Conservation (phyloP, 2,797 vertebrate species). For the Epinephelus coioides region DNA sequence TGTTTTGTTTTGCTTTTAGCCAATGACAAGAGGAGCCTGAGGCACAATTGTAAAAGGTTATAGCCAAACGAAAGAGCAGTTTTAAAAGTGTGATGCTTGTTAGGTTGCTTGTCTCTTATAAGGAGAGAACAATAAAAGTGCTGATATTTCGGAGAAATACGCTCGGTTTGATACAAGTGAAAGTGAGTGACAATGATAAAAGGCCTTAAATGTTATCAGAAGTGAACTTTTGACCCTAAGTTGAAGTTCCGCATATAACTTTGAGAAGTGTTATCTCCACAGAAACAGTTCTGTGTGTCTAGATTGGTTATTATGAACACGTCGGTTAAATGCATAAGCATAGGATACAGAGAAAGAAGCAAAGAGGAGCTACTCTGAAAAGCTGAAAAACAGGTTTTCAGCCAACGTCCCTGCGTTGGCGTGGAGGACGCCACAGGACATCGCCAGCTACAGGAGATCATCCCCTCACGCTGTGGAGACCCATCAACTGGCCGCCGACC, state of each 20-base stretch:
- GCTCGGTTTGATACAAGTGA: not conserved
- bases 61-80: conserved; percentile 24
- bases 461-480: too few relatives aligned
- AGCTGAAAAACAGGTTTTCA: too few relatives aligned
- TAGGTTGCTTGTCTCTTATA: conserved; percentile 24
- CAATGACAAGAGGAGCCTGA: conserved; percentile 49
- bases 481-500: too few relatives aligned
- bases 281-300: not conserved
- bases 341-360: not conserved
- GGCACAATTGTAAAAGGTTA: conserved; percentile 59
- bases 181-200: conserved; percentile 7
- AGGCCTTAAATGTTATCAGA: not conserved
- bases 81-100: conserved; percentile 42
- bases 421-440: too few relatives aligned
- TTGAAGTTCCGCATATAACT: not conserved
- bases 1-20: conserved; percentile 68
- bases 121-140: conserved; percentile 21
- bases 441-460: too few relatives aligned
- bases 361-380: too few relatives aligned
- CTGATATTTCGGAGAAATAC: conserved; percentile 29
- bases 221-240: not conserved
- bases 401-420: too few relatives aligned
- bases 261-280: not conserved
- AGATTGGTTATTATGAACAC: not conserved
- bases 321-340: not conserved